A percentile compares a stretch with the other conserved stretches of the same genome.
phyloP scores from a whole-genome alignment of 2,113 vertebrate genomes.

The Axis porcinus region DNA sequence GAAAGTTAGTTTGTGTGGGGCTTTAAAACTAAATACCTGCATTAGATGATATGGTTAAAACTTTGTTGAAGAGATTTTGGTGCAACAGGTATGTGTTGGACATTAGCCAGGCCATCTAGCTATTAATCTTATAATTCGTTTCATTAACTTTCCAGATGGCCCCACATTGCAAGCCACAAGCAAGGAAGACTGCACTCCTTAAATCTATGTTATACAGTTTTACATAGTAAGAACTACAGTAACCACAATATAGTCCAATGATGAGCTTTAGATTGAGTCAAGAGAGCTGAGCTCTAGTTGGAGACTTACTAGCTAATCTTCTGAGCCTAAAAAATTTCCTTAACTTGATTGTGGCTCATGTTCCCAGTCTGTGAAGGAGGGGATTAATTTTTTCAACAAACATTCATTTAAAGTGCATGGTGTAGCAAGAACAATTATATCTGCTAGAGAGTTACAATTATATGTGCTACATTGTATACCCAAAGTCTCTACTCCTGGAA shows the following conservation, averaged over 20 bases:
- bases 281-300: not conserved
- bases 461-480: not conserved
- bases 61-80: constrained; percentile 16
- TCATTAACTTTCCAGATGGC: not conserved
- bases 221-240: not conserved
- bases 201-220: not conserved
- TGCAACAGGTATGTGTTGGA: not conserved
- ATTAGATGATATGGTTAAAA: not conserved
- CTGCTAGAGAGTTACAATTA: not conserved
- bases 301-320: constrained; percentile 7
- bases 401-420: not conserved
- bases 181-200: not conserved
- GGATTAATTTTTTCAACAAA: constrained; percentile 10
- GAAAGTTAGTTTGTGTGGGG: not conserved
- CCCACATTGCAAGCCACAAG: not conserved
- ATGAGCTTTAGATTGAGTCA: not conserved
- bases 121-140: constrained; percentile 49
- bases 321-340: not conserved
- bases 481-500: not conserved
- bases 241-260: not conserved
- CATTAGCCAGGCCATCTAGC: constrained; percentile 24
- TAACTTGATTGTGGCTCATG: not conserved
- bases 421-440: not conserved
- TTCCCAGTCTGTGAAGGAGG: not conserved
- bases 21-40: not conserved